Conservation (phyloP, 2,888 invertebrate species). For the Cremastinae sp. region DNA sequence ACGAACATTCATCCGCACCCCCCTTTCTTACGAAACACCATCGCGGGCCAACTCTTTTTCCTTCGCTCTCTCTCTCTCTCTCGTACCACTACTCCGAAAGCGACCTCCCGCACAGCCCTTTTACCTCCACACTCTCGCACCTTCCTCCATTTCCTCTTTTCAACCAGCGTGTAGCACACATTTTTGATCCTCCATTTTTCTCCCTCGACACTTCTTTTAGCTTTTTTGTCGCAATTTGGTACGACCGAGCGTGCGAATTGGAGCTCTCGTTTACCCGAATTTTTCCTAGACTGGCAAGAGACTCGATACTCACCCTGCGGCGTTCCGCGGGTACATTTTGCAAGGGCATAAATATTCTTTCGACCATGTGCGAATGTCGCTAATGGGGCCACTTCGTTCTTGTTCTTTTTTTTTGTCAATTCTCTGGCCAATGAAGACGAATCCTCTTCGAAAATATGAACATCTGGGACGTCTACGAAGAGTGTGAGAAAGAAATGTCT, state of each 20-base stretch:
- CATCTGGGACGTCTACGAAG: constrained; percentile 57
- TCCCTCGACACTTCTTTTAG: constrained; percentile 15
- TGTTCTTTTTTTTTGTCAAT: constrained; percentile 7
- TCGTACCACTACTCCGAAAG: constrained; percentile 73
- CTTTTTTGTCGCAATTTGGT: constrained; percentile 23
- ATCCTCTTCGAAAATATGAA: constrained; percentile 59
- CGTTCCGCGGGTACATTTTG: constrained; percentile 31
- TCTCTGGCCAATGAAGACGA: constrained; percentile 51
- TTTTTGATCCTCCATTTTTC: constrained; percentile 28
- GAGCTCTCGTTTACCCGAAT: constrained; percentile 29
- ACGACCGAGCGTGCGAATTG: constrained; percentile 9
- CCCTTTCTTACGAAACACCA: constrained; percentile 46
- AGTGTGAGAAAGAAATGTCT: constrained; percentile 65
- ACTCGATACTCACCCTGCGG: constrained; percentile 36
- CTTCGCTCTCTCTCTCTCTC: constrained; percentile 67
- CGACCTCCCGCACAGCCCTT: constrained; percentile 77
- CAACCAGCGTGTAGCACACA: constrained; percentile 35
- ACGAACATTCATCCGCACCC: constrained; percentile 45
- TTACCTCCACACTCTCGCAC: constrained; percentile 70
- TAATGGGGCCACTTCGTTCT: constrained; percentile 50
- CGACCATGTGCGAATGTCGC: constrained; percentile 64
- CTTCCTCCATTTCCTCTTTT: constrained; percentile 59
- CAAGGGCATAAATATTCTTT: constrained; percentile 59
- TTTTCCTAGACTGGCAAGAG: constrained; percentile 16
- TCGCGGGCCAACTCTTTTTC: constrained; percentile 61